These are phyloP conservation scores for Archivesica marissinica DNA, from an alignment of 1,140 invertebrate genomes.

Conservation along the genomic window DNA sequence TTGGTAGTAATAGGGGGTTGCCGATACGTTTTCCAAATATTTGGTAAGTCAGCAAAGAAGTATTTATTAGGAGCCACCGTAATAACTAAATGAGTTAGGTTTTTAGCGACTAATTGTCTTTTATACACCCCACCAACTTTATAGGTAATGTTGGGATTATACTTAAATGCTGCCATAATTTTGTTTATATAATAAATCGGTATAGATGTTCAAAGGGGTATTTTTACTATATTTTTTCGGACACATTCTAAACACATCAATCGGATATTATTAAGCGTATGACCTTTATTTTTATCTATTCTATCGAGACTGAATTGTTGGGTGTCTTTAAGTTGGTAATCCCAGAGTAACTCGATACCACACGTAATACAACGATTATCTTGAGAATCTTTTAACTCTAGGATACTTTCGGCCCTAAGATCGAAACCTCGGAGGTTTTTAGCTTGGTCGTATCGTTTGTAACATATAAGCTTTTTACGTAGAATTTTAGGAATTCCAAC, in stretches of 20 bases:
- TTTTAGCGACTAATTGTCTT: too few relatives aligned
- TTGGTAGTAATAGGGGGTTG: too few relatives aligned
- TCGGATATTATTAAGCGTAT: not conserved
- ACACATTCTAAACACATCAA: not conserved
- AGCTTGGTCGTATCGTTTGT: not conserved
- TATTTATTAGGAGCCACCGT: too few relatives aligned
- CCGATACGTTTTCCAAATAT: too few relatives aligned
- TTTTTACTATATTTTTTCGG: not conserved
- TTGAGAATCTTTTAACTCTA: too few relatives aligned
- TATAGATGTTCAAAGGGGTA: too few relatives aligned
- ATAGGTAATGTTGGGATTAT: too few relatives aligned
- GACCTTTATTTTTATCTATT: not conserved
- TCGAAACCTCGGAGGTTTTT: not conserved
- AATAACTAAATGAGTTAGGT: too few relatives aligned
- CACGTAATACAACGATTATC: not conserved
- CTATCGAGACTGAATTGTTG: not conserved
- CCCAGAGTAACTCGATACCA: not conserved
- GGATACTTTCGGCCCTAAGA: not conserved
- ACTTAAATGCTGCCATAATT: too few relatives aligned
- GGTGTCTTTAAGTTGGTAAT: not conserved
- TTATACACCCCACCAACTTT: too few relatives aligned
- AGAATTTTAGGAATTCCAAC: not conserved
- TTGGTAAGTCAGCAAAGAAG: too few relatives aligned
- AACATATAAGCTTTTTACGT: not conserved
- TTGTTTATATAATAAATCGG: too few relatives aligned